Conservation (phyloP, 2,888 invertebrate species). For the Entomobrya multifasciata region DNA sequence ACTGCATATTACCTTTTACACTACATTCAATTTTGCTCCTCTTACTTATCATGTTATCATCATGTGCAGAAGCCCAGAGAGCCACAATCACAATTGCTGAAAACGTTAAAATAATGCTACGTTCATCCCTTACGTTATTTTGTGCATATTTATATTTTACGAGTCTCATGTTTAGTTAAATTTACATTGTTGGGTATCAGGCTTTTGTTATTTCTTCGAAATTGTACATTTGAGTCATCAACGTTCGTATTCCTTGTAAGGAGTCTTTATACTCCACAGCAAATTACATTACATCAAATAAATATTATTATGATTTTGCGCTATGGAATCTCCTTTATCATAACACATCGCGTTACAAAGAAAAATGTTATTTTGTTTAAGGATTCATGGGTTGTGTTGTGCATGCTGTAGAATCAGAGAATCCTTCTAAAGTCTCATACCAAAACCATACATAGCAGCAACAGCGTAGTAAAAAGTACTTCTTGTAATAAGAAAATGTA, state of each 20-base stretch:
- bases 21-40: background rate
- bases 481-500: no score
- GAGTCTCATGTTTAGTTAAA: background rate
- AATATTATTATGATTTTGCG: constrained; percentile 33
- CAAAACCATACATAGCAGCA: no score
- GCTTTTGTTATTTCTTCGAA: constrained; percentile 1
- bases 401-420: no score
- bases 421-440: no score
- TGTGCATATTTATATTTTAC: background rate
- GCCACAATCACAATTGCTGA: no score
- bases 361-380: background rate
- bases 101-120: no score
- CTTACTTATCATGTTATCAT: background rate
- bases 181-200: constrained; percentile 9
- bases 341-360: background rate
- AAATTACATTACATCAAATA: constrained; percentile 14
- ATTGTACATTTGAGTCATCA: constrained; percentile 18
- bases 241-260: constrained; percentile 3
- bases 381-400: background rate
- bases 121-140: background rate
- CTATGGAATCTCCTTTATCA: background rate
- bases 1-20: no score
- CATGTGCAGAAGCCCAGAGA: background rate
- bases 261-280: background rate
- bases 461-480: no score